Percentiles rank a stretch among this genome's conserved stretches.
These are phyloP conservation scores for Scolanthus callimorphus DNA, from an alignment of 92 coral and sea anemone species.

Conservation along the genomic window DNA sequence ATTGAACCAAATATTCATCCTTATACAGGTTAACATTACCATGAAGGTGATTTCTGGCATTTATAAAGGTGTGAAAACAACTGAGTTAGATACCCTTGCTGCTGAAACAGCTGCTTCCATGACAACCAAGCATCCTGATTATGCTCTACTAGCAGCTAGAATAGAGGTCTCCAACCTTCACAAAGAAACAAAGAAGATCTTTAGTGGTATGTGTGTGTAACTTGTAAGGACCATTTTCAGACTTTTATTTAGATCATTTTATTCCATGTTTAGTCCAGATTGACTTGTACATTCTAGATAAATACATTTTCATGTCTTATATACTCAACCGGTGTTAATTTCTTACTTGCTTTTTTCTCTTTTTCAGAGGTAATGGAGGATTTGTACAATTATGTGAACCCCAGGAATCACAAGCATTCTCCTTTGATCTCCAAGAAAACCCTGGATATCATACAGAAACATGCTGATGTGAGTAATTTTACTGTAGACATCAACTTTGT, in stretches of 20 bases:
- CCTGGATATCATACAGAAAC: conserved; percentile 58
- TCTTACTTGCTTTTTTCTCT: neutral
- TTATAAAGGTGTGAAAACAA: conserved; percentile 85
- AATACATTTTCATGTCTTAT: no score
- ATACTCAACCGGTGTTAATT: no score
- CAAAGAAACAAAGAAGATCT: conserved; percentile 88
- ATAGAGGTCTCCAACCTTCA: conserved; percentile 96
- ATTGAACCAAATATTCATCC: neutral
- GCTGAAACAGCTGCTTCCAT: conserved; percentile 96
- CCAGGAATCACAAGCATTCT: conserved; percentile 82
- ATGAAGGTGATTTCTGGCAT: conserved; percentile 84
- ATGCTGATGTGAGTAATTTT: conserved; percentile 80
- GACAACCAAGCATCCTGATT: conserved; percentile 98
- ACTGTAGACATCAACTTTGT: neutral
- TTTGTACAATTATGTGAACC: conserved; percentile 82
- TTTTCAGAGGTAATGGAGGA: conserved; percentile 93
- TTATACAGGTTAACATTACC: conserved; percentile 70
- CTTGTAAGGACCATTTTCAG: no score
- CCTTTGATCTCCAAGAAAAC: conserved; percentile 83
- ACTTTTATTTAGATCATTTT: no score
- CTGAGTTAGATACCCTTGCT: conserved; percentile 91
- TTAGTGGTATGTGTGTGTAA: conserved; percentile 73
- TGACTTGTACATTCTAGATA: no score
- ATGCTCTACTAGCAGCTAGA: conserved; percentile 91
- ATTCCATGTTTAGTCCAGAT: no score